phyloP scores from a whole-genome alignment of 2,888 invertebrate genomes.

The Ophion slaviceki region DNA sequence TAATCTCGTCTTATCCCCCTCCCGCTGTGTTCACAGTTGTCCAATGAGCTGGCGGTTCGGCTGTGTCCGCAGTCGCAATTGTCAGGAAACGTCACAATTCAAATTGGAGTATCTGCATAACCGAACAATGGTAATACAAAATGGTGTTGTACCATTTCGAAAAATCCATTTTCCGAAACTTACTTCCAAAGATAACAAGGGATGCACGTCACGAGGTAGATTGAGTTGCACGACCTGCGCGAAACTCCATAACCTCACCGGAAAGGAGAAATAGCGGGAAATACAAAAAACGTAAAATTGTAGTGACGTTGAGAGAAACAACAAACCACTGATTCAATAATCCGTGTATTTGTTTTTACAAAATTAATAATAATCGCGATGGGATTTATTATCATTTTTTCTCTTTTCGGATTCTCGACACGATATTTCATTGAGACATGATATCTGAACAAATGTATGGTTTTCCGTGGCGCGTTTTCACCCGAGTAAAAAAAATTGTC shows the following conservation, averaged over 20 bases:
- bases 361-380: slow-evolving; percentile 50
- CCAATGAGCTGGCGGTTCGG: slow-evolving; percentile 7
- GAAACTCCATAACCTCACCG: neutral
- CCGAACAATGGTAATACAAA: slow-evolving; percentile 1
- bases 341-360: slow-evolving; percentile 67
- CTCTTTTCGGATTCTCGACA: slow-evolving; percentile 34
- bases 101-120: neutral
- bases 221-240: no score
- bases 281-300: neutral
- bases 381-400: slow-evolving; percentile 24
- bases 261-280: neutral
- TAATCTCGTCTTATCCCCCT: slow-evolving; percentile 12
- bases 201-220: neutral
- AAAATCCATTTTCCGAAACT: neutral
- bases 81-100: neutral
- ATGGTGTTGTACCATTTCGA: neutral
- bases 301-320: neutral
- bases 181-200: neutral
- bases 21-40: slow-evolving; percentile 2
- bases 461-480: slow-evolving; percentile 9
- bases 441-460: slow-evolving; percentile 44
- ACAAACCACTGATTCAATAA: slow-evolving; percentile 58
- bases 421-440: slow-evolving; percentile 47
- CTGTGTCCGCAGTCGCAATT: neutral
- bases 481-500: slow-evolving; percentile 4